These are phyloP conservation scores for Rhombomys opimus DNA, from an alignment of 2,113 vertebrate species.

Conservation along the genomic window DNA sequence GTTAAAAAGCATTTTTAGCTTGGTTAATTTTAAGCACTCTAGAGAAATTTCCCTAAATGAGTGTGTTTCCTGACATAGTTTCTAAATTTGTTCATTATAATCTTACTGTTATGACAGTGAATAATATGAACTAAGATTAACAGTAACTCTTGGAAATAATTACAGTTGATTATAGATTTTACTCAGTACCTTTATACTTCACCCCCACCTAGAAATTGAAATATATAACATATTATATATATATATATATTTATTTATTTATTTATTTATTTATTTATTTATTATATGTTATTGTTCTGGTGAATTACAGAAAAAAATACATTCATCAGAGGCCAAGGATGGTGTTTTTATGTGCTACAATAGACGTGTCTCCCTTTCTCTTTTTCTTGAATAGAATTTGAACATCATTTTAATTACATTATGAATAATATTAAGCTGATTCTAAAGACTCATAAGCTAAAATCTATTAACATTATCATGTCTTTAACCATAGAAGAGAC, in stretches of 20 bases:
- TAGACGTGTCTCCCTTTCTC: constrained; percentile 4
- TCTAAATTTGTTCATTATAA: background rate
- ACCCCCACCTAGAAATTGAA: background rate
- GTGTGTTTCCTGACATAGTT: background rate
- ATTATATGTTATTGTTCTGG: constrained; percentile 7
- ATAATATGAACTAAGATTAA: background rate
- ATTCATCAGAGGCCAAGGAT: background rate
- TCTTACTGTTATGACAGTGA: background rate
- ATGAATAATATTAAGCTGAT: background rate
- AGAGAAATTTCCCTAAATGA: constrained; percentile 2
- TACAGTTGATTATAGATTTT: constrained; percentile 19
- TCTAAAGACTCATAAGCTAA: background rate
- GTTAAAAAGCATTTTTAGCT: constrained; percentile 40
- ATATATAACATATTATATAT: background rate
- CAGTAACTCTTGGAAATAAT: background rate
- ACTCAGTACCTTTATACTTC: background rate
- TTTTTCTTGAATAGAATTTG: background rate
- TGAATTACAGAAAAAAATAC: background rate
- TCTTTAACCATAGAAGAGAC: background rate
- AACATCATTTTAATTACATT: constrained; percentile 27
- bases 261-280: too few relatives aligned
- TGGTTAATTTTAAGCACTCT: background rate
- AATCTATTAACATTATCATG: background rate
- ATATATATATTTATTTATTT: constrained; percentile 24
- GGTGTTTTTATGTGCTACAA: background rate